Percentiles rank a stretch among this genome's conserved stretches.
phyloP scores from a whole-genome alignment of 1,140 invertebrate species.

The Batillaria attramentaria region DNA sequence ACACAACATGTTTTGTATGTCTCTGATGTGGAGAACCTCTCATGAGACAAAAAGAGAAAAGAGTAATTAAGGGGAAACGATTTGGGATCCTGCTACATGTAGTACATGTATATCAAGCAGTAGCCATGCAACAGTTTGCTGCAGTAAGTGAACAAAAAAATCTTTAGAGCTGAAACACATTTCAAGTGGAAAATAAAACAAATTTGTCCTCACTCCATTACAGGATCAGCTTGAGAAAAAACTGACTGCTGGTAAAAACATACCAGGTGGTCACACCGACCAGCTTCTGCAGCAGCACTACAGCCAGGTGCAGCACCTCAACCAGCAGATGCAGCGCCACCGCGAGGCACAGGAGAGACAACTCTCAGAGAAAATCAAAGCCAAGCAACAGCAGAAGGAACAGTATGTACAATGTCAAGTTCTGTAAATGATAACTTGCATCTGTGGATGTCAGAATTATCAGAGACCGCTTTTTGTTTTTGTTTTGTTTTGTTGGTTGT shows the following conservation, averaged over 20 bases:
- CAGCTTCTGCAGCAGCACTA: slow-evolving; percentile 65
- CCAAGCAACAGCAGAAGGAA: slow-evolving; percentile 58
- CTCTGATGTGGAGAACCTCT: too few species aligned
- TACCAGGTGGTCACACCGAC: slow-evolving; percentile 49
- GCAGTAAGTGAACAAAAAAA: background rate
- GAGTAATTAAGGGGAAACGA: too few species aligned
- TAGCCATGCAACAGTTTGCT: background rate
- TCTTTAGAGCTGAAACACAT: background rate
- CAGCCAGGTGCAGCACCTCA: slow-evolving; percentile 61
- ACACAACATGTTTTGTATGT: too few species aligned
- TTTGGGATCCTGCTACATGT: too few species aligned
- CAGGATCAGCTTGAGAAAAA: slow-evolving; percentile 61
- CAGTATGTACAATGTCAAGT: slow-evolving; percentile 43
- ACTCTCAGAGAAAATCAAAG: slow-evolving; percentile 61
- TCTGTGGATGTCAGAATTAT: background rate
- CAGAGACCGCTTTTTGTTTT: background rate
- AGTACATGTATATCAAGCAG: slow-evolving; percentile 4
- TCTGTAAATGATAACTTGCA: background rate
- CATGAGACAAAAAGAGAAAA: too few species aligned
- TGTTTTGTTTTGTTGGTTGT: background rate
- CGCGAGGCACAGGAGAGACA: slow-evolving; percentile 58
- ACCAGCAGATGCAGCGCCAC: slow-evolving; percentile 56
- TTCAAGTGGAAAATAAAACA: background rate
- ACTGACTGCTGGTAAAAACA: slow-evolving; percentile 37
- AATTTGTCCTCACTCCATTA: background rate